Base-by-base conservation (phyloP, 1,140 invertebrate species). In the Cotesia chilonis region DNA sequence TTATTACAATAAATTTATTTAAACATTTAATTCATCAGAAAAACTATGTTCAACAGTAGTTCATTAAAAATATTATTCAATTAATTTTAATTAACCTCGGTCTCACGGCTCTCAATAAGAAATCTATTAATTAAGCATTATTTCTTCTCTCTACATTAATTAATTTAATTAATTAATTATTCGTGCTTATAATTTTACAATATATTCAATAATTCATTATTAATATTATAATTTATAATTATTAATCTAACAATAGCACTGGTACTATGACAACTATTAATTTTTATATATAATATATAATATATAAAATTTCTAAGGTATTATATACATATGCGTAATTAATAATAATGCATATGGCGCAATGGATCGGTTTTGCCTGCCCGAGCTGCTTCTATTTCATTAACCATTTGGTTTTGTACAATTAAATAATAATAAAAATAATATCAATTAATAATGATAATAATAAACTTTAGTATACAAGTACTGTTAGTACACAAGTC, bases 311-410 rank as follows among this genome's bases (percentile, higher is more conserved):
- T 52, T 59, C 38, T 70, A 72, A 60, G 20, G 20, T 28, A 66
- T 68, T 75, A 75, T 71, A 63, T 75, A 79, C 79, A 80, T 73
- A 73, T 81, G 78, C 75, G 78, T 68, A 73, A 41, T 41, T 79
- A 76, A 78, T 75, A 65, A 14, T 78, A 81, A 79, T 80, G 76
- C 77, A 79, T 78, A 76, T 76, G 79, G 78, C 75, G 75, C 76
- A 81, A 80, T 78, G 78, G 75, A 81, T 71, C 61, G 61, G 70
- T 79, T 82, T 77, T 76, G 78, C 81, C 81, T 83, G 79, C 82
- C 81, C 81, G 81, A 83, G 81, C 81, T 83, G 81, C 77, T 79
- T 80, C 77, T 77, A 74, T 79, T 79, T 72, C 69, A 68, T 80
- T 70, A 74, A 73, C 75, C 73, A 80, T 61, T 35, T 61, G 17